Conservation (phyloP, 2,888 invertebrate species). For the Hyles lineata region DNA sequence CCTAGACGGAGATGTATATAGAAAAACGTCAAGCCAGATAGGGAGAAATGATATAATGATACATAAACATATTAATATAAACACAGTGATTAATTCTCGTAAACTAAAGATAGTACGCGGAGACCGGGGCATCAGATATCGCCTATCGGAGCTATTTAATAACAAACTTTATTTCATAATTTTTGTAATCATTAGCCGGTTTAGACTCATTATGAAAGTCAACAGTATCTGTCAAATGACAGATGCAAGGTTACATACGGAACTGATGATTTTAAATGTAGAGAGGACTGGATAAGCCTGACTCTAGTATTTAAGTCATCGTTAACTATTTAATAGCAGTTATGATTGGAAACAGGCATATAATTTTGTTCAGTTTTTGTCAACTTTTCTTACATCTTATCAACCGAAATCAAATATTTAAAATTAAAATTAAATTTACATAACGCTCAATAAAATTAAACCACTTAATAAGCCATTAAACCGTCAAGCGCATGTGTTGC, state of each 20-base stretch:
- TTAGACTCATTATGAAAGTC: too few relatives aligned
- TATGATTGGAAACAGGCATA: too few relatives aligned
- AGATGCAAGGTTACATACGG: too few relatives aligned
- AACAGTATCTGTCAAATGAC: too few relatives aligned
- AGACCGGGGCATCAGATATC: neutral
- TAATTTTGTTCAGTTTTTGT: too few relatives aligned
- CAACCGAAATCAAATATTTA: neutral
- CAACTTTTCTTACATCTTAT: neutral
- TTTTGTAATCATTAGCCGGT: neutral
- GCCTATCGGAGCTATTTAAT: neutral
- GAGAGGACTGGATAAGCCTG: too few relatives aligned
- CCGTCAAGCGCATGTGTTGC: constrained; percentile 14
- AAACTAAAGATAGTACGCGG: neutral
- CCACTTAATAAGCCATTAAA: constrained; percentile 11
- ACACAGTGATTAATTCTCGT: constrained; percentile 10
- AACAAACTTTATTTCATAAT: neutral
- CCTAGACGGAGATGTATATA: neutral
- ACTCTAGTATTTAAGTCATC: too few relatives aligned
- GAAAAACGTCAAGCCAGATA: neutral
- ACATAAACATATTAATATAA: neutral
- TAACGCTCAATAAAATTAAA: neutral
- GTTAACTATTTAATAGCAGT: too few relatives aligned
- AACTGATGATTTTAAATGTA: too few relatives aligned
- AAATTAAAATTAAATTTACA: neutral
- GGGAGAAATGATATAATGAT: neutral